Conservation (phyloP, 2,888 invertebrate genomes). For the Odontothrips loti region DNA sequence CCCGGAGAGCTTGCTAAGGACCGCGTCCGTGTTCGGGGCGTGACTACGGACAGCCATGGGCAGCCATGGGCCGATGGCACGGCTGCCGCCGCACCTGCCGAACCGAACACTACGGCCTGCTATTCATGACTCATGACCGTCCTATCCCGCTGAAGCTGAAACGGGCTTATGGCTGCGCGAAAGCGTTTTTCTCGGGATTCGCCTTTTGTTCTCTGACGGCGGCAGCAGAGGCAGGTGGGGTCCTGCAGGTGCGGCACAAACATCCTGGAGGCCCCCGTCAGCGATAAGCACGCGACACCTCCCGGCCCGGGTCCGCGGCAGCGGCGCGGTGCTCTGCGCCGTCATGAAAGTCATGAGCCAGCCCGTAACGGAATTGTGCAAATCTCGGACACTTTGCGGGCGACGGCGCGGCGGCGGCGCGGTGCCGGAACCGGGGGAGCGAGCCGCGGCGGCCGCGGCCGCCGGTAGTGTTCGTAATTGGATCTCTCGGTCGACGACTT, state of each 20-base stretch:
- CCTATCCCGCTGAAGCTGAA: too few relatives aligned
- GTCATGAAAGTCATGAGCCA: not conserved
- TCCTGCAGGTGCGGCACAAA: not conserved
- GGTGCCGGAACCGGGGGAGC: not conserved
- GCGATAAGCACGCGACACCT: not conserved
- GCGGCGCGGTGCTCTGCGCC: not conserved
- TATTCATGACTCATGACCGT: too few relatives aligned
- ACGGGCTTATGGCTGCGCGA: too few relatives aligned
- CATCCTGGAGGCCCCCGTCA: not conserved
- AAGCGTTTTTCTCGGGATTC: too few relatives aligned
- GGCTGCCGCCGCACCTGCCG: too few relatives aligned
- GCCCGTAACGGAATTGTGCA: not conserved
- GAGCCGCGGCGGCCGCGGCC: not conserved
- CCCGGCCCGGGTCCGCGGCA: not conserved
- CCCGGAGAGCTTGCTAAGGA: too few relatives aligned
- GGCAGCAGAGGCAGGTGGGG: not conserved
- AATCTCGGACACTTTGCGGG: not conserved
- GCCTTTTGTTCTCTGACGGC: too few relatives aligned
- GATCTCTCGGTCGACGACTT: slow-evolving; percentile 9
- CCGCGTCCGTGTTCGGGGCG: too few relatives aligned
- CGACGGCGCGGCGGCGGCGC: not conserved
- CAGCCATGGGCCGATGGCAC: too few relatives aligned
- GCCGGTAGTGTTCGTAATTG: slow-evolving; percentile 13
- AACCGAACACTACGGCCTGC: too few relatives aligned
- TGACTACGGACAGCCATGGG: too few relatives aligned